Conservation (phyloP, 2,888 invertebrate genomes). For the Limenitis camilla region DNA sequence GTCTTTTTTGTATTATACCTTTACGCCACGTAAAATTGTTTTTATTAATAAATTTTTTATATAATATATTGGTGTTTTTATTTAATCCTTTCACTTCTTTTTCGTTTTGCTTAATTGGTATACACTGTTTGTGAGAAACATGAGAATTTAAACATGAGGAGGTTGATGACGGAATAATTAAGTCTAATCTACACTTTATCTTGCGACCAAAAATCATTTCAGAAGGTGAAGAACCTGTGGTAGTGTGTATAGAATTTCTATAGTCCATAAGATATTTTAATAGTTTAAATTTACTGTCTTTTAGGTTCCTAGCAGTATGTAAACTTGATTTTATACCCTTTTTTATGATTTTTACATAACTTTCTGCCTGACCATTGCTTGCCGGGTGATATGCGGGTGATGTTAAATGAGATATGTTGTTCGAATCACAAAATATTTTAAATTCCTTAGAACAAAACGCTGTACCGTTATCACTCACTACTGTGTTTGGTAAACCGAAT, state of each 20-base stretch:
- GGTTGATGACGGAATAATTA: too few species aligned
- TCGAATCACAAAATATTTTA: constrained; percentile 21
- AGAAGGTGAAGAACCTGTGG: constrained; percentile 22
- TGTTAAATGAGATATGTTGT: constrained; percentile 26
- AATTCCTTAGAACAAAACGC: constrained; percentile 25
- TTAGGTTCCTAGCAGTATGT: constrained; percentile 1
- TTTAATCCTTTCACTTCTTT: too few species aligned
- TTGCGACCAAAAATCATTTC: constrained; percentile 13
- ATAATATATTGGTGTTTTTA: too few species aligned
- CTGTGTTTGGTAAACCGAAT: constrained; percentile 22
- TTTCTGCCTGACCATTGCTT: constrained; percentile 29
- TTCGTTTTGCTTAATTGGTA: too few species aligned
- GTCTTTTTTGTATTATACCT: too few species aligned
- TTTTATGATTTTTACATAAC: constrained; percentile 29
- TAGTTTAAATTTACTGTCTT: constrained; percentile 10
- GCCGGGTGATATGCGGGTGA: constrained; percentile 28
- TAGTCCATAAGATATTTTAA: constrained; percentile 25
- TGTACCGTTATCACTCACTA: constrained; percentile 30
- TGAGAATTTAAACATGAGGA: too few species aligned
- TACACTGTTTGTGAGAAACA: too few species aligned
- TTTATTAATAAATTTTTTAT: too few species aligned
- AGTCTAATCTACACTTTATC: too few species aligned
- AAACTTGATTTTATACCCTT: constrained; percentile 26
- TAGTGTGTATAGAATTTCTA: constrained; percentile 8
- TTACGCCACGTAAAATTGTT: too few species aligned